Evolutionary conservation across 2,113 vertebrate genomes (phyloP), one percentile per base, ranked within the genome.

Genomic region (Nesoenas mayeri): DNA sequence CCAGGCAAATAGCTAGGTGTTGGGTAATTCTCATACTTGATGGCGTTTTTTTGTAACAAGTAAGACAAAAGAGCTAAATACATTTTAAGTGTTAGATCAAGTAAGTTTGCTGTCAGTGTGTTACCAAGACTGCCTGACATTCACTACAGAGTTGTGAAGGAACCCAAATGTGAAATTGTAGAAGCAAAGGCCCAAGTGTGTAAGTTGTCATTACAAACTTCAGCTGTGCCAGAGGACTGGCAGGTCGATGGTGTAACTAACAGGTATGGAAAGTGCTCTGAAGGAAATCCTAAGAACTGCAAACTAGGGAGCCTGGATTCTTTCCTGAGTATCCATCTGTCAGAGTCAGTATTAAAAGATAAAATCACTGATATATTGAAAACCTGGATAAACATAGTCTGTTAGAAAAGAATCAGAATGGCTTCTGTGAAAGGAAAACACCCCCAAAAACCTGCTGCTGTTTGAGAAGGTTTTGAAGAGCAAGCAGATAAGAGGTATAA

Each of bases 391-490:
- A 89, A 54, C 12, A 10, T 18, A 61, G 5, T 64, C 51, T 64
- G 14, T 31, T 53, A 50, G 18, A 17, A 83, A 94, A 89, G 20
- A 82, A 88, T 40, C 51, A 53, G 47, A 73, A 69, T 36, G 24
- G 7, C 32, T 91, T 69, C 31, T 58, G 9, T 61, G 60, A 62
- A 20, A 44, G 3, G 8, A 91, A 88, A 60, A 71, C 10, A 48
- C 5, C 10, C 3, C 9, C 6, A 3, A 50, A 85, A 53, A 2
- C 6, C 7, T 51, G 8, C 1, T 42, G 4, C 3, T 82, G 6
- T 64, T 69, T 64, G n/a, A 67, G 4, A 14, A 81, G 3, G 12
- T 85, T 74, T 81, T 71, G 61, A 81, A 77, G 69, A 84, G 6
- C 14, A 74, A 60, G 19, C 0, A 0, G 9, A 19, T 50, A 20